Evolutionary conservation across 2,113 vertebrate species (phyloP).

Genomic region (Leptobrachium ailaonicum): DNA sequence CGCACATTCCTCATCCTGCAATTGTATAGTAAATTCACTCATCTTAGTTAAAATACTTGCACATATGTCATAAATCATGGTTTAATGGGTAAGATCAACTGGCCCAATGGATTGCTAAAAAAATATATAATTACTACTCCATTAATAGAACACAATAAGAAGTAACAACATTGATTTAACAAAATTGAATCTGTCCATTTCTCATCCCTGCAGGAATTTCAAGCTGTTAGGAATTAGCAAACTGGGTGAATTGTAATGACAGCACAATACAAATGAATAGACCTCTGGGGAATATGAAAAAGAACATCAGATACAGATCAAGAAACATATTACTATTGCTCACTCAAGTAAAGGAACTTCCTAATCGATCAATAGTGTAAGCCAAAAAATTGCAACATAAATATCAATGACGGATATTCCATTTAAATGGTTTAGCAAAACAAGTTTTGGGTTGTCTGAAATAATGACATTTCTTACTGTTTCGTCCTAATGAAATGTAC

Average conservation of each 20-base stretch:
- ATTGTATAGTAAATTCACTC: too few species aligned
- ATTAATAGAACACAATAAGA: background rate
- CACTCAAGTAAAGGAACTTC: background rate
- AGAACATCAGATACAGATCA: background rate
- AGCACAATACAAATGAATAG: background rate
- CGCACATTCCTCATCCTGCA: too few species aligned
- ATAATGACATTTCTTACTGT: background rate
- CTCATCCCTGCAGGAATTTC: background rate
- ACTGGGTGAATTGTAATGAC: background rate
- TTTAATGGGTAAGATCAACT: too few species aligned
- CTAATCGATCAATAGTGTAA: background rate
- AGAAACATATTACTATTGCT: background rate
- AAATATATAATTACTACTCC: background rate
- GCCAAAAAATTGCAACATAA: background rate
- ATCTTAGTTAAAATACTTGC: too few species aligned
- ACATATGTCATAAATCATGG: too few species aligned
- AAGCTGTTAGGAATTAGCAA: background rate
- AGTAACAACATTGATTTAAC: background rate
- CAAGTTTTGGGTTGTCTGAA: background rate
- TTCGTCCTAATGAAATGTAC: background rate
- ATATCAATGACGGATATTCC: background rate
- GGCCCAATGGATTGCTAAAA: too few species aligned
- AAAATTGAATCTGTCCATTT: background rate
- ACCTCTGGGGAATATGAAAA: background rate
- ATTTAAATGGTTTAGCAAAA: background rate